Evolutionary conservation across 1,140 invertebrate species (phyloP).

Genomic region (fruit fly (Drosophila melanogaster)): Release_6_plus_ISO1_MT NT_037436.4:17064501-17065000

Average conservation of each 20-base stretch:
- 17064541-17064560: slow-evolving; percentile 43
- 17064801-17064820: slow-evolving; percentile 72
- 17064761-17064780: slow-evolving; percentile 74
- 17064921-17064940: slow-evolving; percentile 72
- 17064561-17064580: slow-evolving; percentile 38
- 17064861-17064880: slow-evolving; percentile 25
- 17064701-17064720: slow-evolving; percentile 81
- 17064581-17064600: slow-evolving; percentile 75
- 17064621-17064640: slow-evolving; percentile 59
- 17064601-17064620: slow-evolving; percentile 78
- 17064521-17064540: slow-evolving; percentile 13
- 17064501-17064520: slow-evolving; percentile 28
- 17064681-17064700: slow-evolving; percentile 67
- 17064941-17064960: slow-evolving; percentile 47
- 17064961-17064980: slow-evolving; percentile 47
- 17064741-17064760: slow-evolving; percentile 75
- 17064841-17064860: slow-evolving; percentile 39
- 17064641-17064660: slow-evolving; percentile 57
- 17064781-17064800: slow-evolving; percentile 83
- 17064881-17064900: slow-evolving; percentile 17
- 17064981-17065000: background rate
- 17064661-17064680: slow-evolving; percentile 34
- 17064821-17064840: slow-evolving; percentile 32
- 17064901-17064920: slow-evolving; percentile 53
- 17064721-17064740: slow-evolving; percentile 69